Evolutionary conservation across 2,888 invertebrate genomes (phyloP).

Genomic region (Candidula unifasciata): DNA sequence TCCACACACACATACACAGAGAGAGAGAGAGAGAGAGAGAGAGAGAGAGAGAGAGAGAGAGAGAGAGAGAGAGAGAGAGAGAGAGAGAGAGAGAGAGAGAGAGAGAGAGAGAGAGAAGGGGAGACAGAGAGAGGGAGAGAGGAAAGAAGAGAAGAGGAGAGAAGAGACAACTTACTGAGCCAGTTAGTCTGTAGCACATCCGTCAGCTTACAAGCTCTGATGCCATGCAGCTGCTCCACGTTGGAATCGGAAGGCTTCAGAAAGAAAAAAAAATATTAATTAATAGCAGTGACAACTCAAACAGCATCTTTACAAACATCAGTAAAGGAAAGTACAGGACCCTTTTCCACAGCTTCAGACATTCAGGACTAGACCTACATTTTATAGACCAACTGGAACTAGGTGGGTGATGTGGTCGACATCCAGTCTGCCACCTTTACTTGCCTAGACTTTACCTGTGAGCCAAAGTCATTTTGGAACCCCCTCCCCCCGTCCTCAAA

Average conservation of each 20-base stretch:
- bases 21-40: neutral
- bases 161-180: conserved; percentile 84
- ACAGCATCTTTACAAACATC: neutral
- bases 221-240: conserved; percentile 87
- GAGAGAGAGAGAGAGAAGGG: neutral
- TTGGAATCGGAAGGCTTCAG: conserved; percentile 76
- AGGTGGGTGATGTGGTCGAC: too few species aligned
- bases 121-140: too few species aligned
- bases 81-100: neutral
- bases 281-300: neutral
- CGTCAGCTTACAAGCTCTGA: conserved; percentile 91
- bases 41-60: neutral
- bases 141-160: neutral
- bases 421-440: too few species aligned
- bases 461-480: too few species aligned
- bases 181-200: conserved; percentile 96
- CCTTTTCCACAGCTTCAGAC: too few species aligned
- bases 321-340: too few species aligned
- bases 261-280: neutral
- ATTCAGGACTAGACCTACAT: too few species aligned
- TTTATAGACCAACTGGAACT: too few species aligned
- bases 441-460: too few species aligned
- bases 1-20: too few species aligned
- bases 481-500: too few species aligned
- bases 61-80: neutral